A percentile compares a stretch with the other conserved stretches of the same genome.
Conservation (phyloP, 1,140 invertebrate genomes). For the Diorhabda elongata region DNA sequence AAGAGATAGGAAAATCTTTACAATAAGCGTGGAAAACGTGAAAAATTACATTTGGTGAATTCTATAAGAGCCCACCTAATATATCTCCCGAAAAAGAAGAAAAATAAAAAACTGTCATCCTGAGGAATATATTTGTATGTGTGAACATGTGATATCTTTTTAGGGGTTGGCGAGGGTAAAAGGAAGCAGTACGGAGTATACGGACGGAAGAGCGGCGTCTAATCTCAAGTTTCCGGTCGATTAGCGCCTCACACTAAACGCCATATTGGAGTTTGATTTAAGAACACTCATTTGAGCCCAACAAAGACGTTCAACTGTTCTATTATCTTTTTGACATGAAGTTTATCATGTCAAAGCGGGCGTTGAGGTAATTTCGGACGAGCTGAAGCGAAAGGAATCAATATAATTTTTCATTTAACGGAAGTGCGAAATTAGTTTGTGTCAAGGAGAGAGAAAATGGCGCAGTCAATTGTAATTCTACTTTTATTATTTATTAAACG, state of each 20-base stretch:
- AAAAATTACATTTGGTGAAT: slow-evolving; percentile 15
- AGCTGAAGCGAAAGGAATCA: slow-evolving; percentile 21
- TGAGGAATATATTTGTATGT: slow-evolving; percentile 9
- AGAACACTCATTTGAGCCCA: slow-evolving; percentile 46
- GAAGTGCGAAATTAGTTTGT: slow-evolving; percentile 7
- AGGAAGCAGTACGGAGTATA: neutral
- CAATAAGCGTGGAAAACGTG: neutral
- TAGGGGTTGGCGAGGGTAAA: neutral
- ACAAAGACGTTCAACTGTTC: slow-evolving; percentile 47
- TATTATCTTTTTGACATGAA: slow-evolving; percentile 45
- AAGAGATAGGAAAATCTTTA: neutral
- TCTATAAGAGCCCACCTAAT: slow-evolving; percentile 9
- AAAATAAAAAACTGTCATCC: slow-evolving; percentile 14
- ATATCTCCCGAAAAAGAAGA: slow-evolving; percentile 5
- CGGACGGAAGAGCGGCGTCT: slow-evolving; percentile 36
- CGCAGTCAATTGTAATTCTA: neutral
- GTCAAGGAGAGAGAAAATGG: neutral
- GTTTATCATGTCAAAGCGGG: slow-evolving; percentile 38
- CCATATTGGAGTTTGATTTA: slow-evolving; percentile 48
- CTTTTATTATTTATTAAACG: no score
- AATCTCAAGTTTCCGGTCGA: slow-evolving; percentile 46
- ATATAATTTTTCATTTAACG: slow-evolving; percentile 29
- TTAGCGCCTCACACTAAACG: slow-evolving; percentile 42
- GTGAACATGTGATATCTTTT: slow-evolving; percentile 10
- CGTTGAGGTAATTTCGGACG: slow-evolving; percentile 31